Evolutionary conservation across 2,888 invertebrate genomes (phyloP).

Genomic region (Brachyopa scutellaris): DNA sequence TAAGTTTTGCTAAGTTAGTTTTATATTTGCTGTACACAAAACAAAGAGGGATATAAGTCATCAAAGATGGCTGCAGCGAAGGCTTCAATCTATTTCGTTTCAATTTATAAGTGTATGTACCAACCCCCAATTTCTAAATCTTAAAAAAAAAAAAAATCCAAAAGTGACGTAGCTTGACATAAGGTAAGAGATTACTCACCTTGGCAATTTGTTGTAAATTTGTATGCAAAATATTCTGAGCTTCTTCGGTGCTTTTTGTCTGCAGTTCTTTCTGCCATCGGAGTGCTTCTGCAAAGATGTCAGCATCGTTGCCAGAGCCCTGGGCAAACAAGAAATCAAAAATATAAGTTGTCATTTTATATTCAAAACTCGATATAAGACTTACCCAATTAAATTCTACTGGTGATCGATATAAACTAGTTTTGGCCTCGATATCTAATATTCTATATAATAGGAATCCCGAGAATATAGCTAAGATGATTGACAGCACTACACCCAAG

Average conservation of each 20-base stretch:
- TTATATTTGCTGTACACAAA: too few relatives aligned
- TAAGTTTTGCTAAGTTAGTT: too few relatives aligned
- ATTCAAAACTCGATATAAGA: slow-evolving; percentile 10
- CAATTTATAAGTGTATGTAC: too few relatives aligned
- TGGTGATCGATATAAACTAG: slow-evolving; percentile 78
- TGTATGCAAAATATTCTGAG: slow-evolving; percentile 88
- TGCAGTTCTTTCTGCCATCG: slow-evolving; percentile 88
- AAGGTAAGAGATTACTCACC: slow-evolving; percentile 82
- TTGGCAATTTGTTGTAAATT: slow-evolving; percentile 92
- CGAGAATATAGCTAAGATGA: slow-evolving; percentile 79
- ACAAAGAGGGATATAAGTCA: too few relatives aligned
- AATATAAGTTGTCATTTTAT: background rate
- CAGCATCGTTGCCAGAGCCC: slow-evolving; percentile 83
- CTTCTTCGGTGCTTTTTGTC: slow-evolving; percentile 87
- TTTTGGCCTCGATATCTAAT: slow-evolving; percentile 81
- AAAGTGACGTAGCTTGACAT: too few relatives aligned
- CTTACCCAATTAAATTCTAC: slow-evolving; percentile 81
- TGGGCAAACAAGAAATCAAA: slow-evolving; percentile 24
- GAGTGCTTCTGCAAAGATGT: slow-evolving; percentile 86
- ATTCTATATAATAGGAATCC: slow-evolving; percentile 81
- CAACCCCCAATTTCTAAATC: too few relatives aligned
- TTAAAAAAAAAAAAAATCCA: too few relatives aligned
- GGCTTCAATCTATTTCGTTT: too few relatives aligned
- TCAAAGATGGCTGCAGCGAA: too few relatives aligned
- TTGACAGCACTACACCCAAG: slow-evolving; percentile 79